Evolutionary conservation across 1,140 invertebrate genomes (phyloP), one percentile per base, ranked within the genome.

Genomic region (Chelonus insularis): DNA sequence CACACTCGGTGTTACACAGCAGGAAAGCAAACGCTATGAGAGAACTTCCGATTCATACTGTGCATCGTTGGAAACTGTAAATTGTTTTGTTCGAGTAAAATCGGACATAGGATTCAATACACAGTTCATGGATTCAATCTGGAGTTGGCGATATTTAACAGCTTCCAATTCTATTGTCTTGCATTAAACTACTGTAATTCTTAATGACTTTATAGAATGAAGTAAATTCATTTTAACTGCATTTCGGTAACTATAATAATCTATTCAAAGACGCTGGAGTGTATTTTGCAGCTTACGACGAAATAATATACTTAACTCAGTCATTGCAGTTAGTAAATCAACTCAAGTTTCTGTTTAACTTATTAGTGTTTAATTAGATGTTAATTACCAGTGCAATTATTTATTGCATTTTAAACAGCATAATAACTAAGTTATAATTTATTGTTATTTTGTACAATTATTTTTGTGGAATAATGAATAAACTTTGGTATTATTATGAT

Each of bases 11-110:
- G 8, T 20, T 16, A 5, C 41, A 21, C 41, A 43, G 41, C 41
- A 43, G 41, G 41, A 43, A 43, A 43, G 41, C 4, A 43, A 43
- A 43, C 16, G 14, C 12, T 16, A 43, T 43, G 41, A 43, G 36
- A 39, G 41, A 43, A 43, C 41, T 43, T 43, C 41, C 41, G 41
- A 43, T 43, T 43, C 41, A 8, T 43, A 16, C 12, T 43, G 41
- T 18, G 8, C 16, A 43, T 16, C 41, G 0, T 7, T 43, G 41
- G 41, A 43, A 43, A 43, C 41, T 43, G 41, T 43, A 43, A 43
- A 43, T 43, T 43, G 41, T 43, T 43, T 43, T 43, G 18, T 43
- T 16, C 41, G 41, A 5, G 16, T 43, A 14, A 7, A 4, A 29
- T 29, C 25, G 25, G 7, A 7, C 7, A 16, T 16, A 14, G 41